Evolutionary conservation across 1,140 invertebrate genomes (phyloP).

Genomic region (Drosophila nigrodunni): DNA sequence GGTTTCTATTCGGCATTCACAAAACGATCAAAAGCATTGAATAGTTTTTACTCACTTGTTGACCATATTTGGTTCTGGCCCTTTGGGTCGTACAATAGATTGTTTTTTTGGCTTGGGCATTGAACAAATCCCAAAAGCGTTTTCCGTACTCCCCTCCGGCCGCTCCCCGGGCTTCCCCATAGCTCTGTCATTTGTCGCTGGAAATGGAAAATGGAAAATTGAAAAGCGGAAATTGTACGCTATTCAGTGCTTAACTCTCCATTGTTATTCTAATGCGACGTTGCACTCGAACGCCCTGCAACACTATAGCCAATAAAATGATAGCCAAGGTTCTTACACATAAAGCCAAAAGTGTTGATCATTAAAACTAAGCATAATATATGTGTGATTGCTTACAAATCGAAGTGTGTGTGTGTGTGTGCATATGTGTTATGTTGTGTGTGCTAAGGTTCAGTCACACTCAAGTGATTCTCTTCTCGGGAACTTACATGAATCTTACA

Average conservation of each 20-base stretch:
- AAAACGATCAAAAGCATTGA: conserved; percentile 46
- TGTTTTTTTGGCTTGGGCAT: conserved; percentile 40
- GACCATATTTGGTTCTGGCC: conserved; percentile 50
- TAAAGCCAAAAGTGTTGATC: conserved; percentile 37
- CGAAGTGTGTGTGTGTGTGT: conserved; percentile 17
- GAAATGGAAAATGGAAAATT: conserved; percentile 32
- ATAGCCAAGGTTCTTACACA: conserved; percentile 25
- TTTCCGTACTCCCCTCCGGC: background rate
- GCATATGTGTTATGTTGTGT: conserved; percentile 4
- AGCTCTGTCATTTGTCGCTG: conserved; percentile 9
- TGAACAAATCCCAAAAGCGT: conserved; percentile 44
- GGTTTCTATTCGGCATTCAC: conserved; percentile 59
- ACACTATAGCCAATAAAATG: conserved; percentile 35
- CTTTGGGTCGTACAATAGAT: conserved; percentile 36
- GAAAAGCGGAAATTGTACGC: conserved; percentile 67
- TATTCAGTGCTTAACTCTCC: conserved; percentile 64
- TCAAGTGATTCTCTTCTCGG: conserved; percentile 69
- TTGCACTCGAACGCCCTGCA: conserved; percentile 22
- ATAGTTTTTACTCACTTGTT: conserved; percentile 51
- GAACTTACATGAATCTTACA: conserved; percentile 77
- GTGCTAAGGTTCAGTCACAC: conserved; percentile 75
- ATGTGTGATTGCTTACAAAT: background rate
- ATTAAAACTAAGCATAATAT: conserved; percentile 47
- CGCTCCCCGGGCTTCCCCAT: background rate
- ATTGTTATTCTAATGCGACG: conserved; percentile 74